Base-by-base conservation (phyloP, 2,888 invertebrate species). In the Cantharis nigra region DNA sequence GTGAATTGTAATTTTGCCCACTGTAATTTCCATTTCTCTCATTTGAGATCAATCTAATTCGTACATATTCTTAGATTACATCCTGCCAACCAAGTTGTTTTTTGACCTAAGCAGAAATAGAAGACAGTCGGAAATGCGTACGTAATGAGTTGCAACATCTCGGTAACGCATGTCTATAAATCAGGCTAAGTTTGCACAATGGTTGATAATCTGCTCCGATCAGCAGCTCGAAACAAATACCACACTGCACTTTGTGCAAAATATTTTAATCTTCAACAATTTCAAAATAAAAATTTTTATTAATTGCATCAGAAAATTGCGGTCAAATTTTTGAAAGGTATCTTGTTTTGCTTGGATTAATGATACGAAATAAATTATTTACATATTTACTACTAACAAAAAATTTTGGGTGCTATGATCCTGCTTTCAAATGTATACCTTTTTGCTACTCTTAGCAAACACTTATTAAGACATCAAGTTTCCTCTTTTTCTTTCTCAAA, bases 161-260 rank as follows among this genome's bases (percentile, higher is more conserved):
- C 80, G 78, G 77, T 79, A 80, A 82, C 81, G 82, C 81, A 82
- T 80, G 82, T 82, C 80, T 80, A 79, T 80, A 81, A 81, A 80
- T 80, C 78, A 76, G 77, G 71, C 77, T 74, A 72, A 49, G 71
- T 77, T 81, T 80, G 78, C 81, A 79, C 75, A 80, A 76, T 76
- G 75, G 80, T 81, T 78, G 77, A 76, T 78, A 80, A 81, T 80
- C 80, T 79, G 80, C 78, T 69, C 78, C 75, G 77, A 80, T 80
- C 80, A 80, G 80, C 80, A 80, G 76, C 79, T 72, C 78, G 75
- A 77, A 78, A 79, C 80, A 78, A 81, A 80, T 81, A 80, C 81
- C 79, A 79, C 71, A 77, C 69, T 77, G 77, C 79, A 78, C 76
- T 78, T 75, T 75, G 74, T 79, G 79, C 79, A 79, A 79, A 79